These are phyloP conservation scores for Spatula clypeata DNA, from an alignment of 2,797 vertebrate species.

Conservation along the genomic window DNA sequence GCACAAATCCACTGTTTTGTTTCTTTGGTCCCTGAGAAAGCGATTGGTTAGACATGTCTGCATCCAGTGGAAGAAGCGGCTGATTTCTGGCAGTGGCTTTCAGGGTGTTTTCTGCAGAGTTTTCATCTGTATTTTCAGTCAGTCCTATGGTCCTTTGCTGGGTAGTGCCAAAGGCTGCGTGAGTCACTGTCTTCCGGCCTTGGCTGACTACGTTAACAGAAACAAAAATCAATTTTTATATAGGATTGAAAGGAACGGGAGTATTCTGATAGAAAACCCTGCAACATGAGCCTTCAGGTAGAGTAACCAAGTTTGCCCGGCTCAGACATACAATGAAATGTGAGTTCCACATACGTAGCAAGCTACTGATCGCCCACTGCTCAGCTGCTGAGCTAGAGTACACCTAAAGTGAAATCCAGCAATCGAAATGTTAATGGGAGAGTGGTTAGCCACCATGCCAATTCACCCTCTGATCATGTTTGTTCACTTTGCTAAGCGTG, in stretches of 20 bases:
- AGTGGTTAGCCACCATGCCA: background rate
- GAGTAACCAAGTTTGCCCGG: background rate
- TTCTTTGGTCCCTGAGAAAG: conserved; percentile 75
- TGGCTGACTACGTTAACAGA: conserved; percentile 85
- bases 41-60: conserved; percentile 69
- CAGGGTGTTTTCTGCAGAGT: conserved; percentile 73
- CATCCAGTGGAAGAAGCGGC: conserved; percentile 24
- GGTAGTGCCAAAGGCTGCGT: conserved; percentile 65
- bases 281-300: background rate
- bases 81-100: conserved; percentile 73
- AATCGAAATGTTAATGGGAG: background rate
- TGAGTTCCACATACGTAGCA: background rate
- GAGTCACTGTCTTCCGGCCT: conserved; percentile 86
- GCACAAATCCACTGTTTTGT: conserved; percentile 67
- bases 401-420: background rate
- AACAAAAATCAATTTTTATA: background rate
- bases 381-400: background rate
- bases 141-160: conserved; percentile 62
- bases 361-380: fast-evolving
- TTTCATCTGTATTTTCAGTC: conserved; percentile 48
- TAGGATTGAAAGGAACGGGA: background rate
- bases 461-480: background rate
- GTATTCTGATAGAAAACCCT: background rate
- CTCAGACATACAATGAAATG: background rate
- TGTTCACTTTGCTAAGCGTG: background rate